Conservation (phyloP, 2,797 vertebrate species). For the Xenopus petersii region DNA sequence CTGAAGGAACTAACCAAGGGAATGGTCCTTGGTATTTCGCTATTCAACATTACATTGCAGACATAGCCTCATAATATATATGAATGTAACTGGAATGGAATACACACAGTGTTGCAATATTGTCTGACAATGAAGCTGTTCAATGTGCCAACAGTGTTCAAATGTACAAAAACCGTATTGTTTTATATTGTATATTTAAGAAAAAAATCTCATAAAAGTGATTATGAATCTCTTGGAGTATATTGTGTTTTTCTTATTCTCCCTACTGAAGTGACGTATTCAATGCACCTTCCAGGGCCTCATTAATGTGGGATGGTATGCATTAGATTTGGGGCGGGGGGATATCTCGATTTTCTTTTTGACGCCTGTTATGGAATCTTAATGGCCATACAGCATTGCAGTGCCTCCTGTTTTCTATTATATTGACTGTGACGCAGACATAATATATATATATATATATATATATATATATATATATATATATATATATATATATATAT, state of each 20-base stretch:
- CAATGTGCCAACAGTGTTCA: conserved; percentile 78
- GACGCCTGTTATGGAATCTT: too few species aligned
- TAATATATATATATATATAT: too few species aligned
- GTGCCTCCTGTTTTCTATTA: too few species aligned
- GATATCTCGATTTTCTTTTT: background rate
- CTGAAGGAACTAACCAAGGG: background rate
- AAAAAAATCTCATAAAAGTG: conserved; percentile 45
- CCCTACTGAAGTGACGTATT: background rate
- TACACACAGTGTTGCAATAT: conserved; percentile 29
- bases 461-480: too few species aligned
- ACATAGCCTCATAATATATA: conserved; percentile 30
- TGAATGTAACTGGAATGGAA: conserved; percentile 38
- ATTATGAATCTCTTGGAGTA: conserved; percentile 26
- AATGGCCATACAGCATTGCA: too few species aligned
- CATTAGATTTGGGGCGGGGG: background rate
- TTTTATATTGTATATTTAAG: conserved; percentile 70
- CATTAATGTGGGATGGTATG: background rate
- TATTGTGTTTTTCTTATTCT: background rate
- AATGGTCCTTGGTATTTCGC: conserved; percentile 23
- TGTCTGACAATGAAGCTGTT: conserved; percentile 61
- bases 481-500: too few species aligned
- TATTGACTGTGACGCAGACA: too few species aligned
- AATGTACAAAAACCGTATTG: conserved; percentile 65
- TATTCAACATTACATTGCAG: background rate
- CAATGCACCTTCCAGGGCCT: too few species aligned